phyloP scores from a whole-genome alignment of 2,113 vertebrate species.

The Lycocorax pyrrhopterus region DNA sequence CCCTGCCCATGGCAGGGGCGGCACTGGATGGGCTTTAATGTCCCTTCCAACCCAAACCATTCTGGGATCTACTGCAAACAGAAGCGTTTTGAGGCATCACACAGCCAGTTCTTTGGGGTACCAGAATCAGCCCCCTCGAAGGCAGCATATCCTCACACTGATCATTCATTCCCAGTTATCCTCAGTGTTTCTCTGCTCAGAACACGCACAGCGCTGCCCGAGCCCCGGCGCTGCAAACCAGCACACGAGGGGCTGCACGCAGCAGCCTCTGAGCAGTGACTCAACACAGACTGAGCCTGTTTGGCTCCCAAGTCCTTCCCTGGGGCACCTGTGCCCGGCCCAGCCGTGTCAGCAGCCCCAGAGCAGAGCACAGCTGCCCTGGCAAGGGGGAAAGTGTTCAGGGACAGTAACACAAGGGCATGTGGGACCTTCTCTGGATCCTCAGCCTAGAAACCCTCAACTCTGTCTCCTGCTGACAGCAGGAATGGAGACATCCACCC shows the following conservation, averaged over 20 bases:
- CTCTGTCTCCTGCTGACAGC: not conserved
- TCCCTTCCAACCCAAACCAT: not conserved
- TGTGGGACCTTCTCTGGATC: not conserved
- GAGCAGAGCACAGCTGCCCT: not conserved
- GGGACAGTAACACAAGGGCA: not conserved
- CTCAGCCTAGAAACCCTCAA: not conserved
- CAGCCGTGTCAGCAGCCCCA: not conserved
- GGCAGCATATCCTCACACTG: fast-evolving
- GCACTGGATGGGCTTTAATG: fast-evolving
- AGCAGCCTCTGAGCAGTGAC: not conserved
- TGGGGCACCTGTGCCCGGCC: not conserved
- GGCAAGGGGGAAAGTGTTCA: not conserved
- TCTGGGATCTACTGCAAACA: not conserved
- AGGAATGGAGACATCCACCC: not conserved
- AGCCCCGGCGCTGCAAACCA: not conserved
- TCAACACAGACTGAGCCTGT: not conserved
- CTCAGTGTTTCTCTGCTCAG: not conserved
- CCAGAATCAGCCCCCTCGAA: not conserved
- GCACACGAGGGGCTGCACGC: not conserved
- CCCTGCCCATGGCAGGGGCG: not conserved
- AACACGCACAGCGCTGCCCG: not conserved
- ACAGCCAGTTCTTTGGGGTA: not conserved
- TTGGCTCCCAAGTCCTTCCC: not conserved
- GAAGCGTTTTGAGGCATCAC: not conserved
- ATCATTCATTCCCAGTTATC: not conserved